Evolutionary conservation across 2,888 invertebrate species (phyloP), one percentile per base, ranked within the genome.

Genomic region (Leptothorax acervorum): DNA sequence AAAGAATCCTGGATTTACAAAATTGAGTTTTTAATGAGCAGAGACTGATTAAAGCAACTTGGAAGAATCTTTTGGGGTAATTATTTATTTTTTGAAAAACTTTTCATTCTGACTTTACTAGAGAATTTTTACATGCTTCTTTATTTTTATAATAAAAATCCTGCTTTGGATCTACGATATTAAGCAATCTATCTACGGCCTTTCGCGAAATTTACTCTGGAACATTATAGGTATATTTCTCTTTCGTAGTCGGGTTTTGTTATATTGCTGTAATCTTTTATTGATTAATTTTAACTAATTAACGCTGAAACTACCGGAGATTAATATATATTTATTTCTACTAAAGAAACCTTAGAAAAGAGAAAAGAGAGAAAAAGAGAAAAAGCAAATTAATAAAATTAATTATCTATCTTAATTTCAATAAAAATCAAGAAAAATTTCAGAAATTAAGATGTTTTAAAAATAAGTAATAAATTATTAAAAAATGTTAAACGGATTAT

Each of bases 61-160:
- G 6, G 35, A 42, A 65, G 45, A 63, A 39, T 35, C 31, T 23
- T 23, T 48, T 55, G 35, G n/a, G 28, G 15, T 48, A 68, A 78
- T 68, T 57, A 63, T 68, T 83, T 42, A 57, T 48, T 83, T 86
- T 83, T 74, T 68, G 74, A 55, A 78, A 28, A 83, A 78, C 62
- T 86, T 86, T 66, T 31, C 71, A n/a, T 60, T 57, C 12, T 57
- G 65, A 81, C 84, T 81, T 63, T 23, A 57, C 28, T n/a, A 39
- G 11, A 70, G 57, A 23, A 23, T 62, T 60, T 85, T 71, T 81
- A 84, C 71, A 57, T 74, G 2, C 23, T 63, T 57, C 57, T 63
- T 70, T 42, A 42, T 73, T 70, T 84, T 78, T 82, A 63, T 85
- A 74, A 63, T 45, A 23, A 57, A 11, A 12, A 66, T 9, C 2